Evolutionary conservation across 2,888 invertebrate genomes (phyloP), one percentile per base, ranked within the genome.

Genomic region (Himalopsyche anomala): DNA sequence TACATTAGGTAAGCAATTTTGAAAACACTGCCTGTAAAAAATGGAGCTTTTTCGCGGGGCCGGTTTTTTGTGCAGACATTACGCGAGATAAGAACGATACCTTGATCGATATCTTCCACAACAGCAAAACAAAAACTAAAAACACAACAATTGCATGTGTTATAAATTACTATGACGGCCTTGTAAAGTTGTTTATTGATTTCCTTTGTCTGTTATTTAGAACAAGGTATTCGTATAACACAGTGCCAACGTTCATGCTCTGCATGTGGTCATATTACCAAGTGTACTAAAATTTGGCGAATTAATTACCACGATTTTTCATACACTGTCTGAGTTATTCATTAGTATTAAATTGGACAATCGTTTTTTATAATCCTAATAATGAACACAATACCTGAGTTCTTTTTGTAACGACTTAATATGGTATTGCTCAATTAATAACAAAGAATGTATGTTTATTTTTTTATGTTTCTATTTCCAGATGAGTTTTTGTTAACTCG

Each of bases 131-230:
- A 74, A 74, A 74, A 74, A 74, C 36, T 38, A 15, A 36, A 74
- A 74, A 74, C 74, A 74, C 74, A 74, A 38, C 74, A 74, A 74
- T 74, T 74, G 74, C 74, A 74, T 74, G 74, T 15, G 74, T 74
- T 74, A 74, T 38, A 74, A 74, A 74, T 74, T 74, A 74, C 74
- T 36, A 36, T 74, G 74, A 36, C 36, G 74, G 74, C 74, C 74
- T 74, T 74, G 74, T 74, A 38, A 38, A 19, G 19, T 74, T 74
- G 74, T 74, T 74, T 74, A 74, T 74, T 74, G 74, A 74, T 74
- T 74, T 74, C 74, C 36, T 74, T 74, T 74, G 74, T 74, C 36
- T 74, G 74, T 12, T 74, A 74, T 74, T 28, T 74, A 74, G 28
- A 74, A 74, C 36, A 36, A 74, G 74, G 74, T 74, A 74, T 74